phyloP scores from a whole-genome alignment of 2,113 vertebrate species.

The Erinaceus europaeus region DNA sequence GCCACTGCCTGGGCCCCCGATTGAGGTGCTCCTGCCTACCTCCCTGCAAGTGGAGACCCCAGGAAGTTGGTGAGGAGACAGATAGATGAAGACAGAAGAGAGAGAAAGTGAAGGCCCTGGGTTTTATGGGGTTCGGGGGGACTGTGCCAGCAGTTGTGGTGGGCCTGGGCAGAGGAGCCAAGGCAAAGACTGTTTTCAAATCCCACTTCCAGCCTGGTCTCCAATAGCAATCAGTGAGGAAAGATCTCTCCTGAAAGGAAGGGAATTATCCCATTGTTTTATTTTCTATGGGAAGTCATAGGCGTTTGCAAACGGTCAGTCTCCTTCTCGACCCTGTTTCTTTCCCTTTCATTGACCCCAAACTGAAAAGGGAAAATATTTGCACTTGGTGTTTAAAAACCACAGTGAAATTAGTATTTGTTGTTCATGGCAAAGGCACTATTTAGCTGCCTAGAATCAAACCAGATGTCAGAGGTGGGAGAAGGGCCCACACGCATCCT shows the following conservation, averaged over 20 bases:
- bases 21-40: background rate
- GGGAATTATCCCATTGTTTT: slow-evolving; percentile 79
- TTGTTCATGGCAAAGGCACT: slow-evolving; percentile 83
- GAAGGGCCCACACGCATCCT: slow-evolving; percentile 64
- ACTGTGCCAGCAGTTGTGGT: slow-evolving; percentile 43
- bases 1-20: slow-evolving; percentile 56
- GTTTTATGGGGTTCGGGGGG: slow-evolving; percentile 38
- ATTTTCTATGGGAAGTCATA: slow-evolving; percentile 84
- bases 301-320: slow-evolving; percentile 80
- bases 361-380: slow-evolving; percentile 83
- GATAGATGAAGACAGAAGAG: background rate
- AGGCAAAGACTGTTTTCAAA: slow-evolving; percentile 56
- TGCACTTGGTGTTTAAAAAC: slow-evolving; percentile 83
- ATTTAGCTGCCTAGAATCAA: slow-evolving; percentile 83
- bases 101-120: slow-evolving; percentile 20
- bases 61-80: background rate
- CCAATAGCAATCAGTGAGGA: slow-evolving; percentile 54
- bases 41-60: background rate
- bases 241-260: slow-evolving; percentile 71
- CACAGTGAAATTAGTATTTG: slow-evolving; percentile 84
- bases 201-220: slow-evolving; percentile 54
- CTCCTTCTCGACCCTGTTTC: slow-evolving; percentile 76
- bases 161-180: slow-evolving; percentile 52
- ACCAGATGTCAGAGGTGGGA: slow-evolving; percentile 82
- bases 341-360: slow-evolving; percentile 83